Base-by-base conservation (phyloP, 2,797 vertebrate species). In the Sebastes steindachneri region DNA sequence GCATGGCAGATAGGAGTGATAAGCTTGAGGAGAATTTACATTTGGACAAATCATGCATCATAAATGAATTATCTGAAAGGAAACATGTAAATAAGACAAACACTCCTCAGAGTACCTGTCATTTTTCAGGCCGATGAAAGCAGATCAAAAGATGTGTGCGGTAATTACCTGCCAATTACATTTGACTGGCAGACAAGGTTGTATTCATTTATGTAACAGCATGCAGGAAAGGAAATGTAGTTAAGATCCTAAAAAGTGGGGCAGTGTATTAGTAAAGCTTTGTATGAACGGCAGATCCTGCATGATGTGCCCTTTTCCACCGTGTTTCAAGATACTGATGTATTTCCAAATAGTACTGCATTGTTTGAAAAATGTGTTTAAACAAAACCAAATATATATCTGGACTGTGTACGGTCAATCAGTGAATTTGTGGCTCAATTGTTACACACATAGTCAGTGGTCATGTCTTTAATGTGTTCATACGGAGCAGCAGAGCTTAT, bases 161-260 rank as follows among this genome's bases (percentile, higher is more conserved):
- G 26, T 68, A 86, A 55, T 76, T 80, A 70, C 17, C 59, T 70
- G 73, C 9, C 71, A 82, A 37, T 86, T 84, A 70, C 19, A 15
- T 68, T 26, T 82, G 74, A 90, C 51, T 86, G 81, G 14, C 82
- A 81, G 68, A 77, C 71, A 6, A 80, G 64, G 5, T 62, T 72
- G 48, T 68, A 29, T 73, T 76, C n/a, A 75, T 83, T 75, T 48
- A 54, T 72, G 9, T 14, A 29, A 29, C 31, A 0, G 54, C 33
- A 45, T 41, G 14, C 4, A 29, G 8, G 1, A 10, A 7, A 10
- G 23, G 33, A 41, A 70, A 41, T 37, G 15, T 59, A 28, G 54
- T 21, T 14, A 28, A 28, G 45, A 37, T 35, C 31, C 4, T 25
- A 57, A 37, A 55, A 33, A 55, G 53, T 4, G 21, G 28, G 28